These are phyloP conservation scores for Bellardia bayeri DNA, from an alignment of 2,888 invertebrate genomes.

Conservation along the genomic window DNA sequence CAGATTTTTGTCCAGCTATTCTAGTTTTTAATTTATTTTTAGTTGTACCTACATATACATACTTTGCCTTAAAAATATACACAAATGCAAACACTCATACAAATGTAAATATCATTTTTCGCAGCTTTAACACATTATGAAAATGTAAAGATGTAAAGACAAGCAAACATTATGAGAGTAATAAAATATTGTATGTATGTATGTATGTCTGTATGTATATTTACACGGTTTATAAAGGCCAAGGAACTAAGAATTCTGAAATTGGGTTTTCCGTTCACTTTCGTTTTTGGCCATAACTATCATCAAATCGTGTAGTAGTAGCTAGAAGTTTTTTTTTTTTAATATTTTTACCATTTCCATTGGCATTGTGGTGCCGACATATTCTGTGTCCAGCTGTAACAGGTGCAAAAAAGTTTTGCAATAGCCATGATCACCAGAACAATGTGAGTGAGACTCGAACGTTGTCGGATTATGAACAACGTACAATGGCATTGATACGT, in stretches of 20 bases:
- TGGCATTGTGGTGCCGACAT: conserved; percentile 19
- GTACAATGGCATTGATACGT: not conserved
- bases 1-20: too few species aligned
- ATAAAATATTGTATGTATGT: not conserved
- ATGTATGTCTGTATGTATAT: not conserved
- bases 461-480: conserved; percentile 25
- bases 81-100: not conserved
- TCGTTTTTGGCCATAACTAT: not conserved
- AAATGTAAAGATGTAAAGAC: not conserved
- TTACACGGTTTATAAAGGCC: not conserved
- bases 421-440: conserved; percentile 40
- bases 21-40: too few species aligned
- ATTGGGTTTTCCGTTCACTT: not conserved
- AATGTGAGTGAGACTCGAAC: not conserved
- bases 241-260: not conserved
- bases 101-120: too few species aligned
- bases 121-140: conserved; percentile 63
- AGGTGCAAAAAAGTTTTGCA: too few species aligned
- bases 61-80: conserved; percentile 75
- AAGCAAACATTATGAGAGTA: not conserved
- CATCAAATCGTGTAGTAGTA: not conserved
- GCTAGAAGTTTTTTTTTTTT: not conserved
- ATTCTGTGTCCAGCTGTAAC: conserved; percentile 32
- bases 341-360: not conserved
- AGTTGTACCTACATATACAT: too few species aligned